A percentile compares a stretch with the other conserved stretches of the same genome.
These are phyloP conservation scores for Periparus ater DNA, from an alignment of 2,797 vertebrate species.

Conservation along the genomic window DNA sequence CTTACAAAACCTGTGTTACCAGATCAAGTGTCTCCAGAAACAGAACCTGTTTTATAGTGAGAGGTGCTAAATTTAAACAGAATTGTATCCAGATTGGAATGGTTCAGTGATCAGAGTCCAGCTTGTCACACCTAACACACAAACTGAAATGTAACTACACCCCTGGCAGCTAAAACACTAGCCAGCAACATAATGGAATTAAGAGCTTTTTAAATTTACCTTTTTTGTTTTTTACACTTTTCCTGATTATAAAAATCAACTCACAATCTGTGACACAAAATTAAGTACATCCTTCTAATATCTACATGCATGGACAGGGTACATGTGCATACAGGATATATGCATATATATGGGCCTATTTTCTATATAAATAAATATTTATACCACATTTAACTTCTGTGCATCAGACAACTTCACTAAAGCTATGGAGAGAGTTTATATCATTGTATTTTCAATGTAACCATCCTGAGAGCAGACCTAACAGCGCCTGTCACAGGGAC, in stretches of 20 bases:
- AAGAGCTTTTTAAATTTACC: neutral
- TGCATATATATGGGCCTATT: neutral
- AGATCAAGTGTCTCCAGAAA: constrained; percentile 43
- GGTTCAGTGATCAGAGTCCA: constrained; percentile 46
- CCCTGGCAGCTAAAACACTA: constrained; percentile 26
- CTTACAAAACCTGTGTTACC: constrained; percentile 10
- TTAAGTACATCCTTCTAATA: constrained; percentile 22
- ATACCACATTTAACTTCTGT: constrained; percentile 61
- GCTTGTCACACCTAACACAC: constrained; percentile 35
- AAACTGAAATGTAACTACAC: constrained; percentile 34
- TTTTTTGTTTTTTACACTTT: neutral
- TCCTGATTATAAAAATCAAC: constrained; percentile 47
- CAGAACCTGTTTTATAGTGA: neutral
- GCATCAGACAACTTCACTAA: neutral
- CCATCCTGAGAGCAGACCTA: neutral
- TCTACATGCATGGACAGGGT: neutral
- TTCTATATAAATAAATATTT: constrained; percentile 49
- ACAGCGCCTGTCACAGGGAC: neutral
- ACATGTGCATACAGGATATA: constrained; percentile 1
- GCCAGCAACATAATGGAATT: constrained; percentile 61
- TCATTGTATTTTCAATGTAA: neutral
- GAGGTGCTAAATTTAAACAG: constrained; percentile 11
- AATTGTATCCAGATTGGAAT: constrained; percentile 47
- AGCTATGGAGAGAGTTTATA: neutral
- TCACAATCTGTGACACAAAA: constrained; percentile 28